A percentile compares a stretch with the other conserved stretches of the same genome.
phyloP scores from a whole-genome alignment of 2,888 invertebrate species.

The Trissonchulus sp. region DNA sequence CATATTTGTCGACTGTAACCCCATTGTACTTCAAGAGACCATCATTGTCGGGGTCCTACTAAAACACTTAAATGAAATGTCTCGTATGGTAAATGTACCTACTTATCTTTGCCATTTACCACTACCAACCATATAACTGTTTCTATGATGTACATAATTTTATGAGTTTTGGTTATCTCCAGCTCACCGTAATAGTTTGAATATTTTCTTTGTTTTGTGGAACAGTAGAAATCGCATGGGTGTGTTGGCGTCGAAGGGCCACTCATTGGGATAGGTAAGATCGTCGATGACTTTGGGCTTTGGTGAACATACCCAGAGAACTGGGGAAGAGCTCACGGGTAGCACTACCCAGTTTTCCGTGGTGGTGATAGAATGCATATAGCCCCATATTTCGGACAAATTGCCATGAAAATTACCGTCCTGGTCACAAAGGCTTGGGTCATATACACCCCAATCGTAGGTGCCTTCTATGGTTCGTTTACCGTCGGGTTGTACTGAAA shows the following conservation, averaged over 20 bases:
- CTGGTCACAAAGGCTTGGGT: conserved; percentile 45
- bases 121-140: no score
- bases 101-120: no score
- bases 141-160: no score
- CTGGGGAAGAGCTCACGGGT: conserved; percentile 44
- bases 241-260: not conserved
- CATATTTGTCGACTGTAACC: no score
- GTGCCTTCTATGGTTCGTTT: conserved; percentile 46
- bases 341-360: conserved; percentile 48
- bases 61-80: no score
- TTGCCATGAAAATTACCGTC: conserved; percentile 34
- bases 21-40: no score
- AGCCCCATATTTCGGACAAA: conserved; percentile 30
- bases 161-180: no score
- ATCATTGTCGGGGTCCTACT: no score
- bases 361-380: conserved; percentile 50
- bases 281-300: not conserved
- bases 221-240: conserved; percentile 19
- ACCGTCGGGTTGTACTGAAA: conserved; percentile 46
- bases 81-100: no score
- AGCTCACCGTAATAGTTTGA: no score
- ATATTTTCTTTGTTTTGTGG: conserved; percentile 2
- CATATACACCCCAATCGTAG: conserved; percentile 49
- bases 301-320: conserved; percentile 10
- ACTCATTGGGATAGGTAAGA: not conserved